A percentile compares a stretch with the other conserved stretches of the same genome.
Evolutionary conservation across 2,888 invertebrate species (phyloP).

Genomic region (Amphiduros pacificus): DNA sequence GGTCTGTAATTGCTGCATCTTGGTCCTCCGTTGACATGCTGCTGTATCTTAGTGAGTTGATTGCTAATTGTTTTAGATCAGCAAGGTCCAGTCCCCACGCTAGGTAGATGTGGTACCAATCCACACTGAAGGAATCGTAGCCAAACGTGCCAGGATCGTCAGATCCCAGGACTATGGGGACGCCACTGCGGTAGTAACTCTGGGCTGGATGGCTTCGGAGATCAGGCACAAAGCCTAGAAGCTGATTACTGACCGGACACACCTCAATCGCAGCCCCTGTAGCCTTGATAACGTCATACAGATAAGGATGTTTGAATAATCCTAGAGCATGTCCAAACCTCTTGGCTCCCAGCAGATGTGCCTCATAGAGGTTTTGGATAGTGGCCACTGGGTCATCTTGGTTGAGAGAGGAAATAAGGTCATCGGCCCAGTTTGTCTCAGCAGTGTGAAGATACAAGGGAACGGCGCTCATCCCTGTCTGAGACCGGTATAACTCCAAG

Average conservation of each 20-base stretch:
- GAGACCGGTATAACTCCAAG: conserved; percentile 15
- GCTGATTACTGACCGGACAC: conserved; percentile 34
- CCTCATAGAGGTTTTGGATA: conserved; percentile 34
- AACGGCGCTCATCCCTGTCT: conserved; percentile 14
- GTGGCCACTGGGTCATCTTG: conserved; percentile 29
- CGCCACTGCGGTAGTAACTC: conserved; percentile 26
- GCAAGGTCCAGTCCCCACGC: conserved; percentile 35
- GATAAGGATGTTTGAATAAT: conserved; percentile 32
- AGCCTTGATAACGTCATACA: conserved; percentile 21
- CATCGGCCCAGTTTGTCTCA: conserved; percentile 34
- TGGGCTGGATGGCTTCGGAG: conserved; percentile 35
- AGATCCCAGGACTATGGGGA: conserved; percentile 33
- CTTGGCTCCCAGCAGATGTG: conserved; percentile 30
- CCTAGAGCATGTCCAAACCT: conserved; percentile 35
- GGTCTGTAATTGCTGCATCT: conserved; percentile 24
- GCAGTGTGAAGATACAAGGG: conserved; percentile 30
- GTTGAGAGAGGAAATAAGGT: conserved; percentile 23
- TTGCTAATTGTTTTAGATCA: conserved; percentile 33
- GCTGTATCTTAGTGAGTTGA: conserved; percentile 33
- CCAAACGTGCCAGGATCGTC: conserved; percentile 40
- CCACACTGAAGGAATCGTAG: conserved; percentile 35
- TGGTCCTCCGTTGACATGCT: conserved; percentile 24
- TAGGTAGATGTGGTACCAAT: conserved; percentile 36
- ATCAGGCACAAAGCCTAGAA: conserved; percentile 34
- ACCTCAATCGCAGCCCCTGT: conserved; percentile 30